Evolutionary conservation across 2,888 invertebrate species (phyloP).

Genomic region (Gymnoscelis rufifasciata): DNA sequence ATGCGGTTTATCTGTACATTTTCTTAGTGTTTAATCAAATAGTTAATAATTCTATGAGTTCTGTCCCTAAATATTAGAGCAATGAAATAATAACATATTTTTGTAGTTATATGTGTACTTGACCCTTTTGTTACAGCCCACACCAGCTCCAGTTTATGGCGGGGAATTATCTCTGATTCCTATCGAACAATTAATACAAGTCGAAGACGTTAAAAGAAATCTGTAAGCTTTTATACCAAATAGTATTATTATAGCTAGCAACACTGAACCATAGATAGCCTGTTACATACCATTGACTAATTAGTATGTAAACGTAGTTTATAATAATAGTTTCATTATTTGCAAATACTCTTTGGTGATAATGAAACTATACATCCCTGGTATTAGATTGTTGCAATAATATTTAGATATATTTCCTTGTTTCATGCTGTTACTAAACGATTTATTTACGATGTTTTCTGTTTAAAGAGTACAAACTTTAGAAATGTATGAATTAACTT

Average conservation of each 20-base stretch:
- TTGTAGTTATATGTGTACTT: too few relatives aligned
- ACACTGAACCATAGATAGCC: slow-evolving; percentile 29
- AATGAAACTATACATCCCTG: slow-evolving; percentile 9
- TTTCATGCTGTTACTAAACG: slow-evolving; percentile 4
- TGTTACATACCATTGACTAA: slow-evolving; percentile 29
- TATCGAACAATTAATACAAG: slow-evolving; percentile 88
- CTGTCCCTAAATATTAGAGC: too few relatives aligned
- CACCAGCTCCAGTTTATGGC: slow-evolving; percentile 84
- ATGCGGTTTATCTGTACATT: too few relatives aligned
- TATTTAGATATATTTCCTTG: slow-evolving; percentile 4
- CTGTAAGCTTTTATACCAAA: slow-evolving; percentile 17
- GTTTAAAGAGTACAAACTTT: not conserved
- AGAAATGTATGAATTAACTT: not conserved
- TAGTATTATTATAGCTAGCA: slow-evolving; percentile 25
- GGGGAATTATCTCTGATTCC: slow-evolving; percentile 91
- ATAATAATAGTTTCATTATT: slow-evolving; percentile 10
- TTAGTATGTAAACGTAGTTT: slow-evolving; percentile 19
- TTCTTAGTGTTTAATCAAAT: too few relatives aligned
- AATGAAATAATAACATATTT: too few relatives aligned
- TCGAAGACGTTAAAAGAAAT: slow-evolving; percentile 80
- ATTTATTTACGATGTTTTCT: too few relatives aligned
- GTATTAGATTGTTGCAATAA: slow-evolving; percentile 25
- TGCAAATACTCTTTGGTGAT: not conserved
- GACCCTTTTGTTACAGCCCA: slow-evolving; percentile 63
- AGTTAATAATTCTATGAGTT: too few relatives aligned